Conservation (phyloP, 2,888 invertebrate genomes). For the Limenitis camilla region DNA sequence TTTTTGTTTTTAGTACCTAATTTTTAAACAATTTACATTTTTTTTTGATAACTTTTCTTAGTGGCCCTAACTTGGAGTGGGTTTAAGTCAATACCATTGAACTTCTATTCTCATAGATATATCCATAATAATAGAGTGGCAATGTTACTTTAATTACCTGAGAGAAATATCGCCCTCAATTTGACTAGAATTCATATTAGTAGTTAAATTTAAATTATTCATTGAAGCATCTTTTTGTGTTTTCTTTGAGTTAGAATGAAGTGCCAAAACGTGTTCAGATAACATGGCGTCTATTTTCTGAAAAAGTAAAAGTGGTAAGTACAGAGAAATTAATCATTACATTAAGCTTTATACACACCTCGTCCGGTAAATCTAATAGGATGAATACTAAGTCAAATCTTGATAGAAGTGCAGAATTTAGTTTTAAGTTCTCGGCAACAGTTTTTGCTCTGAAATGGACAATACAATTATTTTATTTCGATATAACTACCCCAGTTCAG, state of each 20-base stretch:
- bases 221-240: constrained; percentile 34
- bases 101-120: too few relatives aligned
- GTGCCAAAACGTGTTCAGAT: constrained; percentile 87
- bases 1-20: too few relatives aligned
- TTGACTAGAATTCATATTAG: constrained; percentile 45
- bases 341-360: constrained; percentile 47
- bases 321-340: background rate
- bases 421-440: constrained; percentile 90
- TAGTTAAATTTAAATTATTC: constrained; percentile 36
- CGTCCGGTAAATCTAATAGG: constrained; percentile 88
- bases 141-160: constrained; percentile 34
- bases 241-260: constrained; percentile 75
- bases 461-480: background rate
- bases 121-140: too few relatives aligned
- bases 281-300: constrained; percentile 83
- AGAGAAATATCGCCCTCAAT: constrained; percentile 46
- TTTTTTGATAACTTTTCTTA: too few relatives aligned
- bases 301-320: constrained; percentile 28
- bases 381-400: constrained; percentile 96
- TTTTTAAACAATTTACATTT: too few relatives aligned
- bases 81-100: too few relatives aligned
- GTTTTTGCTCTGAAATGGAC: constrained; percentile 79
- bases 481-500: too few relatives aligned
- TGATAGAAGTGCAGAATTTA: constrained; percentile 88
- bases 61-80: too few relatives aligned